phyloP scores from a whole-genome alignment of 2,113 vertebrate species.

The Dasyornis broadbenti region DNA sequence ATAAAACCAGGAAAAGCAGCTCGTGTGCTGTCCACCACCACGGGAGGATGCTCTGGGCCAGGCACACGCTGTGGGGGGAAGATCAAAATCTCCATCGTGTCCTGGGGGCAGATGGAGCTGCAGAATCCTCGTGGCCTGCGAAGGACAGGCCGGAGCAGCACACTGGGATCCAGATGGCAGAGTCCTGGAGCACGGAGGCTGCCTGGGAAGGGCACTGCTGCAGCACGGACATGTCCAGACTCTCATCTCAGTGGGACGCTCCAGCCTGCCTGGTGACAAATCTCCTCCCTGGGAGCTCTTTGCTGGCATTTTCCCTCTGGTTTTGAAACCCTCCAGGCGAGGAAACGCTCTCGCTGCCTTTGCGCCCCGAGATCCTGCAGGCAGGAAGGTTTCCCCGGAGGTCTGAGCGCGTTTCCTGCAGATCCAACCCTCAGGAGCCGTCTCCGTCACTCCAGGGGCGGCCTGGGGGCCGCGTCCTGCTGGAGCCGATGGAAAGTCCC shows the following conservation, averaged over 20 bases:
- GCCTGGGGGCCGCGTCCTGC: accelerated
- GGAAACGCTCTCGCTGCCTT: neutral
- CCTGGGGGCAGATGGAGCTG: neutral
- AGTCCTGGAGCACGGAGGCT: neutral
- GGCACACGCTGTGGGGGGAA: accelerated
- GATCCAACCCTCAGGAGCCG: neutral
- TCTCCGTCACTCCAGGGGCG: accelerated
- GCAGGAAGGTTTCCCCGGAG: neutral
- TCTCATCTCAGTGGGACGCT: accelerated
- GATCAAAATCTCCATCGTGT: neutral
- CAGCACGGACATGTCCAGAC: neutral
- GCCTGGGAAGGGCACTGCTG: neutral
- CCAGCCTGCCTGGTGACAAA: neutral
- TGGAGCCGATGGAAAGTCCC: neutral
- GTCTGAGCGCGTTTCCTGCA: neutral
- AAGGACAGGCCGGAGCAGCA: neutral
- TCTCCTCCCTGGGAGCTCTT: neutral
- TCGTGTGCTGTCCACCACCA: accelerated
- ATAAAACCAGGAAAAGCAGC: neutral
- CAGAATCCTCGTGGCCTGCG: accelerated
- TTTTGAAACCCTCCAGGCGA: neutral
- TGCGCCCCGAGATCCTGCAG: accelerated
- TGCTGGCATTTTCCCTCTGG: neutral
- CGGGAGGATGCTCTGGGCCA: neutral
- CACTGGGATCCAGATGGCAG: neutral